Base-by-base conservation (phyloP, 2,797 vertebrate species). In the Anomalospiza imberbis region DNA sequence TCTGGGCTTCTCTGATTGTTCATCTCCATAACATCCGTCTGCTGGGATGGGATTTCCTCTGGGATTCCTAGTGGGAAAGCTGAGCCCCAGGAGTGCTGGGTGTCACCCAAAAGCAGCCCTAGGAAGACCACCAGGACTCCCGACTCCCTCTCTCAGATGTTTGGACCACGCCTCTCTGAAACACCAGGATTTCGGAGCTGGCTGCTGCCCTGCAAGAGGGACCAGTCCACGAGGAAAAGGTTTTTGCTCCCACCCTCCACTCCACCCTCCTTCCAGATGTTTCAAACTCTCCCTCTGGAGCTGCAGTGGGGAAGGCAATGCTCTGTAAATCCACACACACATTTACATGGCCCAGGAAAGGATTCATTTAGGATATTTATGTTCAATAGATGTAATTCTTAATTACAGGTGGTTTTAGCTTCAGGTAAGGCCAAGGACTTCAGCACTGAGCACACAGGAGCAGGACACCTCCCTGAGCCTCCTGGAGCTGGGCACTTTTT, bases 331-430 rank as follows among this genome's bases (percentile, higher is more conserved):
- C n/a, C 12, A 6, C 0, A 6, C 29, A 10, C 18, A 12, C 2
- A 0, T 68, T 57, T 4, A 1, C 40, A 60, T 6, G 17, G 67
- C 25, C 17, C 21, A 11, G 28, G 10, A 32, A 79, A 0, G 5
- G 44, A 5, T 25, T 18, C 3, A 2, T 17, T 4, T 0, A 2
- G 47, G 38, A 4, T 57, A 22, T 57, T 71, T 38, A 6, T 0
- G 0, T 19, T 16, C n/a, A 7, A 4, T 10, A 78, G 51, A 7
- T 32, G 12, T 9, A 31, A 29, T 34, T 42, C 20, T 36, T 45
- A n/a, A 67, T 72, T 55, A n/a, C 36, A 44, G 48, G 18, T 1
- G 5, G 18, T 28, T 32, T 20, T 51, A 79, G 18, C 31, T 62
- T 38, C 45, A 4, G 6, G 44, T 18, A 13, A 34, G 20, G 45